Conservation (phyloP, 2,888 invertebrate species). For the Polyploca ridens region DNA sequence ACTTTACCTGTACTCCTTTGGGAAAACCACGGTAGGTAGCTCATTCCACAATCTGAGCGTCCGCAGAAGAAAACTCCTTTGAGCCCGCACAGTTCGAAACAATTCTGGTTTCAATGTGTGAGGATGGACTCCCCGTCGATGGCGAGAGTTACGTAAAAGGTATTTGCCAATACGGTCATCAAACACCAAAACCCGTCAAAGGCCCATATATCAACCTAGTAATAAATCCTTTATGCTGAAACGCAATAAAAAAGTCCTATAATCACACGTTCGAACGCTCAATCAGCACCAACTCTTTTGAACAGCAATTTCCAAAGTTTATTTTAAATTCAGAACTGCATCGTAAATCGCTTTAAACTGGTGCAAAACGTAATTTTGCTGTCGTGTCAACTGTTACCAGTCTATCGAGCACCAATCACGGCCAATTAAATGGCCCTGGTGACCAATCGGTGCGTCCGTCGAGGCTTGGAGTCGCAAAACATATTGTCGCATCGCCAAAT, state of each 20-base stretch:
- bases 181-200: too few relatives aligned
- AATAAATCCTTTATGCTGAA: not conserved
- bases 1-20: too few relatives aligned
- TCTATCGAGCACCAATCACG: slow-evolving; percentile 14
- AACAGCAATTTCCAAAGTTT: not conserved
- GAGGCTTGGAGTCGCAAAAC: not conserved
- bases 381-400: slow-evolving; percentile 12
- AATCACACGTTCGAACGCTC: not conserved
- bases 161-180: too few relatives aligned
- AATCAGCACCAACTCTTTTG: not conserved
- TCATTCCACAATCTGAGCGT: too few relatives aligned
- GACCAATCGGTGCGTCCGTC: slow-evolving; percentile 7
- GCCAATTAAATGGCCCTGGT: slow-evolving; percentile 10
- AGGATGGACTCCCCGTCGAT: too few relatives aligned
- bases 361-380: slow-evolving; percentile 14
- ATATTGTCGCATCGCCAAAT: slow-evolving; percentile 3
- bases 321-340: slow-evolving; percentile 5
- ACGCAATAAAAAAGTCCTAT: not conserved
- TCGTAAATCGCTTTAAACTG: slow-evolving; percentile 15
- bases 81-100: too few relatives aligned
- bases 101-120: too few relatives aligned
- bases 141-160: too few relatives aligned
- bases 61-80: too few relatives aligned
- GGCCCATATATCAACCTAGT: not conserved
- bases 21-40: too few relatives aligned